These are phyloP conservation scores for Calameuta idolon DNA, from an alignment of 2,888 invertebrate genomes.

Conservation along the genomic window DNA sequence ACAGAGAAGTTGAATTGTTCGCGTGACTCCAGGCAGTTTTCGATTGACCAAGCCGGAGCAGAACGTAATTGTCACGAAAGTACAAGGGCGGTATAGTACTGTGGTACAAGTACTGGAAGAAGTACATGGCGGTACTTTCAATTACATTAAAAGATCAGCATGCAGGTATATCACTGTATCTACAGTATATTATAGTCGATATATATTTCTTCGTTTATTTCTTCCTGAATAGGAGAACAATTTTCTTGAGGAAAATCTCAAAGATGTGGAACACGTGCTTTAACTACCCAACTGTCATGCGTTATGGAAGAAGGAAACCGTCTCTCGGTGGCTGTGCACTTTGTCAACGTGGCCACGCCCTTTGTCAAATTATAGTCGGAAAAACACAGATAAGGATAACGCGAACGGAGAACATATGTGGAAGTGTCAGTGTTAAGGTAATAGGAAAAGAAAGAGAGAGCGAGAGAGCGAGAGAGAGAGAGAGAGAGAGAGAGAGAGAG, in stretches of 20 bases:
- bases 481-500: slow-evolving; percentile 2
- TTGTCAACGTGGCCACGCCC: slow-evolving; percentile 52
- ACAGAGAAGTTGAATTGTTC: neutral
- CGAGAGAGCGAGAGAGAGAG: slow-evolving; percentile 1
- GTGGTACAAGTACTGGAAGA: neutral
- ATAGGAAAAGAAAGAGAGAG: neutral
- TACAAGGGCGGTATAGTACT: neutral
- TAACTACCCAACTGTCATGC: slow-evolving; percentile 24
- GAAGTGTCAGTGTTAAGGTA: slow-evolving; percentile 3
- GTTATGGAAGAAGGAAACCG: slow-evolving; percentile 38
- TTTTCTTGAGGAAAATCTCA: slow-evolving; percentile 8
- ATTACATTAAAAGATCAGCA: neutral
- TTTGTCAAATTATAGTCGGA: slow-evolving; percentile 38
- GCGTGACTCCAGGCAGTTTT: neutral
- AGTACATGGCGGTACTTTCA: neutral
- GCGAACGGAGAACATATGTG: neutral
- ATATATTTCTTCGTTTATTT: neutral
- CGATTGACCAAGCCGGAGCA: neutral
- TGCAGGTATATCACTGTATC: neutral
- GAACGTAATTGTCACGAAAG: neutral
- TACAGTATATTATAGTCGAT: neutral
- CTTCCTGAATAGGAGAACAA: neutral
- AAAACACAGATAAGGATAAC: slow-evolving; percentile 7
- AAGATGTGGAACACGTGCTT: slow-evolving; percentile 49
- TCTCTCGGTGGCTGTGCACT: slow-evolving; percentile 37